Evolutionary conservation across 1,140 invertebrate species (phyloP).

Genomic region (Hesperophylax magnus): DNA sequence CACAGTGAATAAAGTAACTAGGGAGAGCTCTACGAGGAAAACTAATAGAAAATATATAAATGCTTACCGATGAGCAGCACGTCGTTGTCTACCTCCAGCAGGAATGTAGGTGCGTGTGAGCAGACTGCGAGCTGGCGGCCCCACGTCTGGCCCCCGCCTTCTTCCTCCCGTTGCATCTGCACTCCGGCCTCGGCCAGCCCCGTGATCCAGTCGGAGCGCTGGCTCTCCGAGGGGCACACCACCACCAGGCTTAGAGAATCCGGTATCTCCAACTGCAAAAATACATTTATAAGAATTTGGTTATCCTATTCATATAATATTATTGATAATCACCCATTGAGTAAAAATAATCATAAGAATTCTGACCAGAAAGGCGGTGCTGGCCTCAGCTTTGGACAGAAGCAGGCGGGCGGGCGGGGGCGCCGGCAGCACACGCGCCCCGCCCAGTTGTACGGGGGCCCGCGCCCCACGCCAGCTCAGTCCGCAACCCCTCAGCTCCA

Average conservation of each 20-base stretch:
- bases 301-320: background rate
- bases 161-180: background rate
- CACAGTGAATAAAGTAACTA: background rate
- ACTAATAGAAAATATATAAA: background rate
- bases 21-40: background rate
- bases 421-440: background rate
- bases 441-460: constrained; percentile 19
- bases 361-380: constrained; percentile 27
- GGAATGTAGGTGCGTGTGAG: background rate
- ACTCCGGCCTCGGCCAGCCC: constrained; percentile 23
- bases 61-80: constrained; percentile 27
- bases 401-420: background rate
- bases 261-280: constrained; percentile 18
- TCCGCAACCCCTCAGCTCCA: constrained; percentile 40
- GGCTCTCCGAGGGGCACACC: constrained; percentile 45
- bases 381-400: background rate
- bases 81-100: constrained; percentile 23
- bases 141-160: background rate
- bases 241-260: constrained; percentile 30
- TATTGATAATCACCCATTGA: background rate
- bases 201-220: constrained; percentile 47
- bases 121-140: background rate
- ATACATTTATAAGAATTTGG: background rate
- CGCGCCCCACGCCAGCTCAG: constrained; percentile 42
- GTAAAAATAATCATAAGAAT: background rate